Evolutionary conservation across 2,113 vertebrate genomes (phyloP).

Genomic region (Mandrillus leucophaeus): DNA sequence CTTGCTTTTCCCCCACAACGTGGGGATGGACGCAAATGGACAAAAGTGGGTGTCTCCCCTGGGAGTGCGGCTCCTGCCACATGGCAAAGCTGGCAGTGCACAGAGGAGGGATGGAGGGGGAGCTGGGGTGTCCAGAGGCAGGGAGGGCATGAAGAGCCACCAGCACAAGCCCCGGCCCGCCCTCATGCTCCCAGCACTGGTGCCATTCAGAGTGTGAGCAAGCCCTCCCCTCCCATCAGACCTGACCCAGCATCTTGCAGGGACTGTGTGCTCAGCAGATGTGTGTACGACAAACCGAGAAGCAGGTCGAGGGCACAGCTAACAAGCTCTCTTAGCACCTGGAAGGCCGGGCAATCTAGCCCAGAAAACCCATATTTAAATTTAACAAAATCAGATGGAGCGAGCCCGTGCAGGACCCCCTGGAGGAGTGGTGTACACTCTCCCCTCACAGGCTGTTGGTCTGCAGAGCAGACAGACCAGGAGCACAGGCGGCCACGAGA

Average conservation of each 20-base stretch:
- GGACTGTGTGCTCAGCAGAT: accelerated
- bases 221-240: accelerated
- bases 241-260: accelerated
- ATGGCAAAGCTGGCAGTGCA: accelerated
- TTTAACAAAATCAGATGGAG: accelerated
- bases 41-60: accelerated
- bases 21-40: accelerated
- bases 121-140: accelerated
- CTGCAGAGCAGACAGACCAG: not conserved
- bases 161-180: accelerated
- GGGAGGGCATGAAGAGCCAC: not conserved
- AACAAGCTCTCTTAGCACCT: accelerated
- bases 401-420: not conserved
- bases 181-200: accelerated
- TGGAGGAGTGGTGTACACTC: no score
- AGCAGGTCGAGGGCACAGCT: accelerated
- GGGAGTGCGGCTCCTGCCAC: accelerated
- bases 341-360: no score
- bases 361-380: accelerated
- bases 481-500: accelerated
- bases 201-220: accelerated
- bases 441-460: not conserved
- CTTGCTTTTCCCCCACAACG: not conserved
- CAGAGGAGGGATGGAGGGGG: not conserved
- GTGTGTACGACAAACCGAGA: accelerated